Base-by-base conservation (phyloP, 2,113 vertebrate species). In the Amia ocellicauda region DNA sequence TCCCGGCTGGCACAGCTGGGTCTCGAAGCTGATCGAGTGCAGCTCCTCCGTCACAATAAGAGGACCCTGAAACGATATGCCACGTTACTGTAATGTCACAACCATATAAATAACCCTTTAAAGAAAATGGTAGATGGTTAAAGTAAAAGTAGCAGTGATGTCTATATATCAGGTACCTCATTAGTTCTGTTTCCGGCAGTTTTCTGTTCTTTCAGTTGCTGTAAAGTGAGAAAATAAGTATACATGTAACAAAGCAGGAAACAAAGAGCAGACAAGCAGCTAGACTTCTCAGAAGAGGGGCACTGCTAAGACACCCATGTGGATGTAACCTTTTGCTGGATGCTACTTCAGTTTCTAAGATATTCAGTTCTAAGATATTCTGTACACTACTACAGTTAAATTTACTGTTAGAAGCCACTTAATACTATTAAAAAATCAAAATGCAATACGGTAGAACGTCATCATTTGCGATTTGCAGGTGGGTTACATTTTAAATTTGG, bases 191-290 rank as follows among this genome's bases (percentile, higher is more conserved):
- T 93, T 24, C 91, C 92, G 0, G 91, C 78, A 0, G 93, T 93
- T 64, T 98, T 98, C 88, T 96, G 94, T 70, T 99, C 97, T 72
- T 98, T 98, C 64, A 99, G 81, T 98, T 98, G 96, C 97, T 98
- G 71, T 17, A 73, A 72, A 27, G 27, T 45, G 7, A 49, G 60
- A 47, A 62, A n/a, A 62, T 16, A 13, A 47, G 2, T 67, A 3
- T 41, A 47, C 27, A 43, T 50, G 23, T 24, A 23, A 11, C 43
- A 22, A 64, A 50, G 13, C 43, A 47, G 14, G 4, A 47, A 7
- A 53, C 20, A 53, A 53, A 53, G 14, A 53, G 20, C n/a, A 11
- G 19, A 53, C 7, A 53, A 9, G 7, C 23, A 19, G 20, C 19
- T n/a, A n/a, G n/a, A n/a, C n/a, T n/a, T n/a, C n/a, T n/a, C n/a